phyloP scores from a whole-genome alignment of 30 jellyfish, hydroid and myxozoan genomes.

The Euphysa ruthae region DNA sequence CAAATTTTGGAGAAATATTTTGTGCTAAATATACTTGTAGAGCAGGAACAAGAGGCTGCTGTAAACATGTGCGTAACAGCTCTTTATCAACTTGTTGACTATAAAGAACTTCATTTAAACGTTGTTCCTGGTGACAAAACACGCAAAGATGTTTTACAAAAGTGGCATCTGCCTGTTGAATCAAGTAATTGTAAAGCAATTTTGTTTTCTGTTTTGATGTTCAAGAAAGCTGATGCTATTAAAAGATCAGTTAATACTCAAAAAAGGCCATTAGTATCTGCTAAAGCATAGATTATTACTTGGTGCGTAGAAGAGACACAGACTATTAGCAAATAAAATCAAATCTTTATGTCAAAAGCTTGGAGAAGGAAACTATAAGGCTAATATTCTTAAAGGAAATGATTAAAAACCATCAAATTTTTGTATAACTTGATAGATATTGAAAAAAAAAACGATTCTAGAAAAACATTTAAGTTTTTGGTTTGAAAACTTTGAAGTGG shows the following conservation, averaged over 20 bases:
- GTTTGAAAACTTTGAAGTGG: too few species aligned
- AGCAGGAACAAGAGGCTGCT: not conserved
- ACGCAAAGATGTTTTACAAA: constrained; percentile 24
- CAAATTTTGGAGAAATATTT: too few species aligned
- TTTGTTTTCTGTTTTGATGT: not conserved
- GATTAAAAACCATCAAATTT: constrained; percentile 36
- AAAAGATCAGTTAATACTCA: not conserved
- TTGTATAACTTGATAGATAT: too few species aligned
- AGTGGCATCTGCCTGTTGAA: constrained; percentile 14
- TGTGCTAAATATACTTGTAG: too few species aligned
- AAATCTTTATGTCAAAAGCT: constrained; percentile 16
- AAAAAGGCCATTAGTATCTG: constrained; percentile 21
- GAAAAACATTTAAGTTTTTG: too few species aligned
- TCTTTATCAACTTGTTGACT: too few species aligned
- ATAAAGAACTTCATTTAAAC: too few species aligned
- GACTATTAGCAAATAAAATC: too few species aligned
- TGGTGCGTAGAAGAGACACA: too few species aligned
- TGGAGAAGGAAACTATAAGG: constrained; percentile 3
- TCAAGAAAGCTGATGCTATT: not conserved
- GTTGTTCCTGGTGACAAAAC: constrained; percentile 29
- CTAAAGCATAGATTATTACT: not conserved
- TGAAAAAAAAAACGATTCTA: too few species aligned
- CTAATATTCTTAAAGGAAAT: constrained; percentile 20
- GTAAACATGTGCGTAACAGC: too few species aligned
- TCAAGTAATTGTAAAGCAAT: not conserved